Conservation (phyloP, 2,888 invertebrate genomes). For the Eurytoma californica region DNA sequence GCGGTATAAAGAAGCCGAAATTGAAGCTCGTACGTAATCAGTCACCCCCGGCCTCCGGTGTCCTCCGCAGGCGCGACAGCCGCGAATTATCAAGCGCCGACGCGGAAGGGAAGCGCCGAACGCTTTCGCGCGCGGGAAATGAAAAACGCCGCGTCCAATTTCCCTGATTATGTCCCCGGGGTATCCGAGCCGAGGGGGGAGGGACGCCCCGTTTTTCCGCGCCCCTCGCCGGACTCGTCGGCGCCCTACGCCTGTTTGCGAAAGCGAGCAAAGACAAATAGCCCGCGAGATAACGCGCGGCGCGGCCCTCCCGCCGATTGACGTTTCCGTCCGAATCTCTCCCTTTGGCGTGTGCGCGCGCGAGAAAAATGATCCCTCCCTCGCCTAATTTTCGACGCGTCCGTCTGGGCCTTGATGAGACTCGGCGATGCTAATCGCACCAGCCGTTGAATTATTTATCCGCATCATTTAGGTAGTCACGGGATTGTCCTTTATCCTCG, state of each 20-base stretch:
- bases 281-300: slow-evolving; percentile 59
- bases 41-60: slow-evolving; percentile 32
- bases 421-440: slow-evolving; percentile 39
- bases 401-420: background rate
- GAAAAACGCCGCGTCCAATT: slow-evolving; percentile 73
- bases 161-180: slow-evolving; percentile 72
- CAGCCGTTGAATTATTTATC: slow-evolving; percentile 49
- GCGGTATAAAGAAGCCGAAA: slow-evolving; percentile 47
- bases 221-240: slow-evolving; percentile 25
- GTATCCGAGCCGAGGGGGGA: slow-evolving; percentile 57
- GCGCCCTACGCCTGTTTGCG: slow-evolving; percentile 45
- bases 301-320: slow-evolving; percentile 31
- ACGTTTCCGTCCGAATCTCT: slow-evolving; percentile 29
- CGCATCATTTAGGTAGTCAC: slow-evolving; percentile 32
- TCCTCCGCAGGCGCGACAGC: background rate
- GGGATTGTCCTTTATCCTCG: background rate
- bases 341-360: background rate
- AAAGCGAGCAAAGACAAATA: slow-evolving; percentile 67
- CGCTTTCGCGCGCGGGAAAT: slow-evolving; percentile 51
- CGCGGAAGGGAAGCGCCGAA: slow-evolving; percentile 11
- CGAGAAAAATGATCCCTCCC: slow-evolving; percentile 43
- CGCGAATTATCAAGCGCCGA: slow-evolving; percentile 40
- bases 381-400: slow-evolving; percentile 23
- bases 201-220: slow-evolving; percentile 36
- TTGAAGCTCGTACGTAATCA: slow-evolving; percentile 50